Evolutionary conservation across 1,140 invertebrate species (phyloP).

Genomic region (Pseudomyrmex flavicornis): DNA sequence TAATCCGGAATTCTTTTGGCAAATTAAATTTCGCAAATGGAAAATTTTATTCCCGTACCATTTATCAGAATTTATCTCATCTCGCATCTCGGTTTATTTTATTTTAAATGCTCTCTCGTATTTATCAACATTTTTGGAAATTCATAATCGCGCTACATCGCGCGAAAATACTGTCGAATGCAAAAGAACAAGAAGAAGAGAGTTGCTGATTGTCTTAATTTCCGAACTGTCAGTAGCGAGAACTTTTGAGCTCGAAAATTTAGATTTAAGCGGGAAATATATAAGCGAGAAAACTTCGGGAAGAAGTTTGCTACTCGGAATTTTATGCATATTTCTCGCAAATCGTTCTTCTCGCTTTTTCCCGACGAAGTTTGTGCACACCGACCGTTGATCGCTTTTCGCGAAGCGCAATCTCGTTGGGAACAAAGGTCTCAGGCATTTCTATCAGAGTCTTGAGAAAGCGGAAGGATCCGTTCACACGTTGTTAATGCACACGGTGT

Average conservation of each 20-base stretch:
- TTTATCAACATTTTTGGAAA: neutral
- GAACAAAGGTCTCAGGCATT: neutral
- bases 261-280: neutral
- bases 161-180: neutral
- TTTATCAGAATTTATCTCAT: neutral
- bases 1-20: neutral
- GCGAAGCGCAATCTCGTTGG: neutral
- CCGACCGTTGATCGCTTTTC: slow-evolving; percentile 32
- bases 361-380: slow-evolving; percentile 44
- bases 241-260: too few relatives aligned
- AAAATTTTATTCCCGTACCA: neutral
- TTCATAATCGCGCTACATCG: neutral
- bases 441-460: neutral
- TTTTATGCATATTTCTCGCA: neutral
- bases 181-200: neutral
- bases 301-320: neutral
- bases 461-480: neutral
- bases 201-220: neutral
- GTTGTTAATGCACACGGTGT: neutral
- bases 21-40: neutral
- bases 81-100: neutral
- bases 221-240: neutral
- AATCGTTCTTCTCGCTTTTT: slow-evolving; percentile 18
- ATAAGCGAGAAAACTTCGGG: neutral
- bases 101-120: neutral